Percentiles rank a stretch among this genome's conserved stretches.
These are phyloP conservation scores for Hipposideros armiger DNA, from an alignment of 2,113 vertebrate genomes.

Conservation along the genomic window DNA sequence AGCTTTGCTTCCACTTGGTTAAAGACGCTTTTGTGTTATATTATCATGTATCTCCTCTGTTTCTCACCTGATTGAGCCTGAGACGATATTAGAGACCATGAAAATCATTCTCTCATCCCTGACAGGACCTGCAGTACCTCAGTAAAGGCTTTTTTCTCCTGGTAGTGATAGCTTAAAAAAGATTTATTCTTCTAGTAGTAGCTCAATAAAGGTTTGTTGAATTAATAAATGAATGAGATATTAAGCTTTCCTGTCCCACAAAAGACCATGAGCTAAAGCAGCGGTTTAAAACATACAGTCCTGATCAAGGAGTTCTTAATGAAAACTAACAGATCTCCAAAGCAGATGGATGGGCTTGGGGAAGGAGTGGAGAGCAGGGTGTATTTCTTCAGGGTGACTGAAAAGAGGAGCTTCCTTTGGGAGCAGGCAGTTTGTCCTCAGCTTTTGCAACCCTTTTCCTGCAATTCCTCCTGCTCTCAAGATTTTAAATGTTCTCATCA, in stretches of 20 bases:
- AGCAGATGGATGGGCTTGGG: background rate
- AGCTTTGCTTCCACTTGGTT: background rate
- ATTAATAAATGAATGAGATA: conserved; percentile 17
- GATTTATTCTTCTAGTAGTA: background rate
- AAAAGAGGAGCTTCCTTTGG: background rate
- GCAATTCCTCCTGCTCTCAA: background rate
- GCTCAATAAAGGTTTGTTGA: background rate
- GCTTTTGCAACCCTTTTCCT: background rate
- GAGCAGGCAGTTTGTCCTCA: background rate
- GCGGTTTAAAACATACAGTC: background rate
- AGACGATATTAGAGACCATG: background rate
- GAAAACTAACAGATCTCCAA: background rate
- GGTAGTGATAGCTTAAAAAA: background rate
- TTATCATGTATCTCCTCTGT: background rate
- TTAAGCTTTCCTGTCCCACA: background rate
- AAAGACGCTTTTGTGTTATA: background rate
- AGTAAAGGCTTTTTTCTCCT: background rate
- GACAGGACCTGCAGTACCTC: background rate
- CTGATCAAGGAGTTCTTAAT: background rate
- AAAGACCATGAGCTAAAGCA: background rate
- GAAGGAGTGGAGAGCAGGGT: background rate
- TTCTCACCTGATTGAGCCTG: background rate
- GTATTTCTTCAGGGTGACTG: background rate
- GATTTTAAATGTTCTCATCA: background rate
- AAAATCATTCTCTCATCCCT: background rate